Evolutionary conservation across 2,113 vertebrate species (phyloP).

Genomic region (Aspiorhynchus laticeps): DNA sequence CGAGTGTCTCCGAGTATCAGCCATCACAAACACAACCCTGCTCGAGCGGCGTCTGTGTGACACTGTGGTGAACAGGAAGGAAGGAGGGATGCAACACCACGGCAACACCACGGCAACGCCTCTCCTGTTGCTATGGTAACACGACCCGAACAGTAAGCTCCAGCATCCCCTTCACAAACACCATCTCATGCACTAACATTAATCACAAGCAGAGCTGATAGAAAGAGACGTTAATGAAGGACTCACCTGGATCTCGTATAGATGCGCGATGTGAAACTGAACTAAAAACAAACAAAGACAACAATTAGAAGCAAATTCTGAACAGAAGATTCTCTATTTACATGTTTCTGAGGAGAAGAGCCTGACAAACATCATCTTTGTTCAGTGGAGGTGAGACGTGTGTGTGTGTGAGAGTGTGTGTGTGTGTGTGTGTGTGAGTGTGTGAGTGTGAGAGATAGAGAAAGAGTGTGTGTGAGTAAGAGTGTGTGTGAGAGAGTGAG

Average conservation of each 20-base stretch:
- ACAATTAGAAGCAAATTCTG: background rate
- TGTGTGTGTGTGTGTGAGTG: too few relatives aligned
- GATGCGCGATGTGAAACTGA: conserved; percentile 99
- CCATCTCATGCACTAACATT: background rate
- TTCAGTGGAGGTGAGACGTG: background rate
- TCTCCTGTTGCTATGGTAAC: conserved; percentile 33
- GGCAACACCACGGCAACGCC: background rate
- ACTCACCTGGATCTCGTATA: conserved; percentile 71
- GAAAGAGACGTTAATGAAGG: background rate
- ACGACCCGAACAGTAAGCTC: background rate
- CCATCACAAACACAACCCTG: background rate
- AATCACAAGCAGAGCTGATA: background rate
- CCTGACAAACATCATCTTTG: background rate
- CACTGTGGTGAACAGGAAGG: background rate
- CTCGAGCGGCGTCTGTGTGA: background rate
- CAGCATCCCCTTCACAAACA: background rate
- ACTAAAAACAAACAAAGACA: conserved; percentile 73
- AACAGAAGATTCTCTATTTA: background rate
- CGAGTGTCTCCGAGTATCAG: too few relatives aligned
- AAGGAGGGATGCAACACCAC: background rate
- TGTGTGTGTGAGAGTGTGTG: too few relatives aligned
- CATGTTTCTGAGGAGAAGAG: background rate
- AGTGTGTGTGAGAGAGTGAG: too few relatives aligned
- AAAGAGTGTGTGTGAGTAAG: too few relatives aligned
- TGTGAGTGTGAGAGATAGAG: background rate